Conservation (phyloP, 2,888 invertebrate genomes). For the Lasioglossum pauxillum region DNA sequence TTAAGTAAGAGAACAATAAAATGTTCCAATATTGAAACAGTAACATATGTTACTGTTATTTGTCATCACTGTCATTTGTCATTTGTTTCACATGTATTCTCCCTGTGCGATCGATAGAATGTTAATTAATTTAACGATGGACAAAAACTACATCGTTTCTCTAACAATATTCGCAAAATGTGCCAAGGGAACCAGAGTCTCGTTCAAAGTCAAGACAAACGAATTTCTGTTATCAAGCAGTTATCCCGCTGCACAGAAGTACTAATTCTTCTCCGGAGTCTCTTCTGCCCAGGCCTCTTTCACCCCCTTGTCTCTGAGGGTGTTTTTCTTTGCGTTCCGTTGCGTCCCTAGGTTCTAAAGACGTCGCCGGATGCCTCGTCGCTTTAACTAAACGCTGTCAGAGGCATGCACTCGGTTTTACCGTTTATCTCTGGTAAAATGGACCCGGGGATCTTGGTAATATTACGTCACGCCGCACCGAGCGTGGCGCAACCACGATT, state of each 20-base stretch:
- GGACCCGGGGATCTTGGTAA: conserved; percentile 19
- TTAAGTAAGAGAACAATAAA: neutral
- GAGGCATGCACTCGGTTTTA: conserved; percentile 65
- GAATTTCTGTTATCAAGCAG: neutral
- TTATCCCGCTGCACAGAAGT: neutral
- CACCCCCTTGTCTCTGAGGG: neutral
- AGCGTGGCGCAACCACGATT: neutral
- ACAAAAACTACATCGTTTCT: neutral
- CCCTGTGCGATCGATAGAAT: too few relatives aligned
- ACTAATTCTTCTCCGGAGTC: conserved; percentile 1
- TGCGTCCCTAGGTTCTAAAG: neutral
- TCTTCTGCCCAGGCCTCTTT: neutral
- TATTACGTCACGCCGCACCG: conserved; percentile 10
- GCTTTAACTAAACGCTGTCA: conserved; percentile 74
- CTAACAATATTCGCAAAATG: neutral
- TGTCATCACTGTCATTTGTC: neutral
- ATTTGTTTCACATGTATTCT: neutral
- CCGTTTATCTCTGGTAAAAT: conserved; percentile 28
- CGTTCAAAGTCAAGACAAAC: neutral
- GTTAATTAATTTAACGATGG: neutral
- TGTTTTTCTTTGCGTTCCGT: neutral
- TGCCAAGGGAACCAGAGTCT: neutral
- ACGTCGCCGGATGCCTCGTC: conserved; percentile 41
- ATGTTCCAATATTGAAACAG: neutral
- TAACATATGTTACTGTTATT: too few relatives aligned